These are phyloP conservation scores for Gymnocheta viridis DNA, from an alignment of 2,888 invertebrate genomes.

Conservation along the genomic window DNA sequence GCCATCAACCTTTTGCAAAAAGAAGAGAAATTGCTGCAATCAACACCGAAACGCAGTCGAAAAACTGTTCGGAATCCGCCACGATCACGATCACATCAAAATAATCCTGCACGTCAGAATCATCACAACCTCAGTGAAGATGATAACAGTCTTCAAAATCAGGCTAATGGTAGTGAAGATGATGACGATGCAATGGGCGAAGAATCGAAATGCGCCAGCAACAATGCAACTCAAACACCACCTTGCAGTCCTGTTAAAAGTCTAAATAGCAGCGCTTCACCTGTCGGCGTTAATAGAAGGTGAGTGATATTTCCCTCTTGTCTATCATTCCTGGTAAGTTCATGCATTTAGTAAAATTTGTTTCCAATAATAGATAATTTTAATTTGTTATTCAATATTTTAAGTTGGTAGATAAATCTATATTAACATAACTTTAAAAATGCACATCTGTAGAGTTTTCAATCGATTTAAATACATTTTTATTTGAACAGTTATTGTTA, in stretches of 20 bases:
- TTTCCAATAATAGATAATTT: background rate
- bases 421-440: conserved; percentile 2
- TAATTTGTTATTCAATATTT: background rate
- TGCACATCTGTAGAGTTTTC: background rate
- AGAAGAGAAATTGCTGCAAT: conserved; percentile 72
- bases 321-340: conserved; percentile 19
- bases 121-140: conserved; percentile 61
- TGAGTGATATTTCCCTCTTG: conserved; percentile 67
- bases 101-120: conserved; percentile 42
- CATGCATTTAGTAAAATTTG: background rate
- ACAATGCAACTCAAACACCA: conserved; percentile 78
- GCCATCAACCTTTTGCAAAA: conserved; percentile 55
- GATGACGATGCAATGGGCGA: conserved; percentile 74
- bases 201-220: conserved; percentile 74
- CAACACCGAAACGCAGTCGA: conserved; percentile 69
- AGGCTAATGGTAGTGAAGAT: conserved; percentile 71
- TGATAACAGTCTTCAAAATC: conserved; percentile 71
- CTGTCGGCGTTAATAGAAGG: conserved; percentile 82
- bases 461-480: too few species aligned
- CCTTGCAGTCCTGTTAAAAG: conserved; percentile 82
- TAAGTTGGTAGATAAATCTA: background rate
- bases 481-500: background rate
- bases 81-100: conserved; percentile 55
- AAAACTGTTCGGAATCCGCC: conserved; percentile 55
- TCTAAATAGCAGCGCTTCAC: conserved; percentile 81